Percentiles rank a stretch among this genome's conserved stretches.
phyloP scores from a whole-genome alignment of 2,888 invertebrate genomes.

The Tanytarsus gracilentus region DNA sequence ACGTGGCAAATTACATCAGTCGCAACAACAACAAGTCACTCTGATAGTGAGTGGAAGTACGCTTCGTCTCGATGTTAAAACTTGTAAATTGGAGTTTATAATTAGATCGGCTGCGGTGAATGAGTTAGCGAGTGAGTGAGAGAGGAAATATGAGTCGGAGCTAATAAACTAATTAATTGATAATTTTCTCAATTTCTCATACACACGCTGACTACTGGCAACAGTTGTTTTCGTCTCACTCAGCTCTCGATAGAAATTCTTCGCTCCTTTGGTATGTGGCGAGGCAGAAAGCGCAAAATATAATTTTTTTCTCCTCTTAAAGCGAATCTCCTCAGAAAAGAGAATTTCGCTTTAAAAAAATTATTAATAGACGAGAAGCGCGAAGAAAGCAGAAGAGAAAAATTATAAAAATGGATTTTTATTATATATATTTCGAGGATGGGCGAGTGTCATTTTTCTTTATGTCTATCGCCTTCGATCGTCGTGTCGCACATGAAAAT shows the following conservation, averaged over 20 bases:
- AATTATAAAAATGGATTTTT: too few relatives aligned
- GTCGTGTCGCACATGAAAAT: too few relatives aligned
- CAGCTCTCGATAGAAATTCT: not conserved
- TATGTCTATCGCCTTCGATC: too few relatives aligned
- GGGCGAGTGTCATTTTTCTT: too few relatives aligned
- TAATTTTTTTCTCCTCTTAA: too few relatives aligned
- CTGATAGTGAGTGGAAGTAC: not conserved
- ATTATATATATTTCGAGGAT: too few relatives aligned
- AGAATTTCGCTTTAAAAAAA: too few relatives aligned
- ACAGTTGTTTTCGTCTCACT: constrained; percentile 1
- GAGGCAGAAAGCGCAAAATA: not conserved
- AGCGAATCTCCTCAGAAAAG: constrained; percentile 17
- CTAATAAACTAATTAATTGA: constrained; percentile 28
- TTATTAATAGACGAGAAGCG: constrained; percentile 20
- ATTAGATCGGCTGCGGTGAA: constrained; percentile 8
- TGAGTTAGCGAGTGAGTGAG: not conserved
- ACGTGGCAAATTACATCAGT: not conserved
- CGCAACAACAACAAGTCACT: not conserved
- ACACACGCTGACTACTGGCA: constrained; percentile 11
- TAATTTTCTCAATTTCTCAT: constrained; percentile 18
- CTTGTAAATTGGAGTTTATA: constrained; percentile 24
- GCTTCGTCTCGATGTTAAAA: not conserved
- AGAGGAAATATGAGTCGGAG: constrained; percentile 26
- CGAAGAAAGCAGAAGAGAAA: too few relatives aligned
- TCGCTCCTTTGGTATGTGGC: too few relatives aligned